Base-by-base conservation (phyloP, 1,140 invertebrate species). In the Cydia pomonella region DNA sequence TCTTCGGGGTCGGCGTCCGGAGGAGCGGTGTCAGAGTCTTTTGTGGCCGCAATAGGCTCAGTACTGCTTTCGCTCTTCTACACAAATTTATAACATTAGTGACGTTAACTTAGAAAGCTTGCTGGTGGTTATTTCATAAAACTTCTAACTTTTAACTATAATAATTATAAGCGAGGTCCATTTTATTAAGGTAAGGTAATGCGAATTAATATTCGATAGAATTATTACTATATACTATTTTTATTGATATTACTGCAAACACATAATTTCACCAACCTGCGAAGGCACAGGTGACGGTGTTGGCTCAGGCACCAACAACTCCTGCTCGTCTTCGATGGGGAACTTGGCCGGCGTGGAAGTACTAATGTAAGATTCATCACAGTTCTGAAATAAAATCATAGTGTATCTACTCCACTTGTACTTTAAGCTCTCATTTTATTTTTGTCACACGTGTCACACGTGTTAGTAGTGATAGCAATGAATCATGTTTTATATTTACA, bases 251-350 rank as follows among this genome's bases (percentile, higher is more conserved):
- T 13, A 12, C 12, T 50, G 13, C 47, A 50, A 73, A 44, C 13
- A 74, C 44, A n/a, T 75, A 38, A 53, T 53, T 29, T 72, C 29
- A 66, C 13, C 77, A 75, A 91, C 88, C 85, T 89, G 87, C 29
- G 91, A 93, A 2, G 89, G 89, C 16, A 87, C 90, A 9, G 90
- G 91, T 9, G 91, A 93, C 1, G 91, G 89, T 3, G 82, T 73
- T 0, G 88, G 84, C 72, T 82, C 82, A 50, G 84, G 84, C 1
- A 84, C 84, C 13, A 88, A 79, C 69, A 85, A 84, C 59, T 91
- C 87, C 66, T 92, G 79, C 16, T 93, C 89, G 41, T 93, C 92
- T 63, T 94, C 93, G 10, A 93, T 81, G 0, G 93, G 93, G 76
- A 94, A 94, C 80, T 93, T 94, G 50, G 89, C 90, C 6, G 92